These are phyloP conservation scores for Parnassius smintheus DNA, from an alignment of 2,888 invertebrate species.

Conservation along the genomic window DNA sequence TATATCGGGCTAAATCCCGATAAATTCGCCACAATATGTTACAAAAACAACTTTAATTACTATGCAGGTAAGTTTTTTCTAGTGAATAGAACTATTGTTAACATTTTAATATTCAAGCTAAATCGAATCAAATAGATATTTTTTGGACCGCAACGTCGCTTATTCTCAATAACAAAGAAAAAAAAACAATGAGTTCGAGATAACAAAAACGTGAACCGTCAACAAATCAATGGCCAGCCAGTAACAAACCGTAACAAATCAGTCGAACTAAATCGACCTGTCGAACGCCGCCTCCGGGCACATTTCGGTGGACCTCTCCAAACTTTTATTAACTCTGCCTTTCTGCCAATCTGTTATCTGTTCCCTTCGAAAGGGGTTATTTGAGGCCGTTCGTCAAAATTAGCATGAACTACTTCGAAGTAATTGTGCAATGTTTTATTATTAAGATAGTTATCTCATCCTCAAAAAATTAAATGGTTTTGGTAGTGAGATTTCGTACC, in stretches of 20 bases:
- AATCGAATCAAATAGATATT: too few relatives aligned
- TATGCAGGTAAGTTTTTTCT: too few relatives aligned
- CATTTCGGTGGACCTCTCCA: constrained; percentile 17
- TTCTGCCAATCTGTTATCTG: constrained; percentile 19
- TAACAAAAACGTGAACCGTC: constrained; percentile 2
- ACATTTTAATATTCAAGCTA: too few relatives aligned
- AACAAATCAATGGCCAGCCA: constrained; percentile 34
- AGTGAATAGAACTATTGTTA: too few relatives aligned
- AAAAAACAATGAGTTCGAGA: neutral
- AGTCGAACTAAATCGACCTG: constrained; percentile 38
- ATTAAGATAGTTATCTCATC: constrained; percentile 16
- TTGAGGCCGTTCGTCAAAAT: constrained; percentile 35
- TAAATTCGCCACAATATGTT: too few relatives aligned
- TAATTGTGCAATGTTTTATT: neutral
- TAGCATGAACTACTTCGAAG: constrained; percentile 2
- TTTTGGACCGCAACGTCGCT: too few relatives aligned
- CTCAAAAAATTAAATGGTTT: neutral
- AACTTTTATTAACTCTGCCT: constrained; percentile 24
- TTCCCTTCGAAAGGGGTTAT: constrained; percentile 32
- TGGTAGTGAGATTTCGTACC: too few relatives aligned
- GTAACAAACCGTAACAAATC: constrained; percentile 40
- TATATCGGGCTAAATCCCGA: too few relatives aligned
- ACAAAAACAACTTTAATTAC: too few relatives aligned
- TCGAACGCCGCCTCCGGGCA: constrained; percentile 33
- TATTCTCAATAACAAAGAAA: constrained; percentile 1